Conservation (phyloP, 2,888 invertebrate species). For the Cremastobaeus sp. region DNA sequence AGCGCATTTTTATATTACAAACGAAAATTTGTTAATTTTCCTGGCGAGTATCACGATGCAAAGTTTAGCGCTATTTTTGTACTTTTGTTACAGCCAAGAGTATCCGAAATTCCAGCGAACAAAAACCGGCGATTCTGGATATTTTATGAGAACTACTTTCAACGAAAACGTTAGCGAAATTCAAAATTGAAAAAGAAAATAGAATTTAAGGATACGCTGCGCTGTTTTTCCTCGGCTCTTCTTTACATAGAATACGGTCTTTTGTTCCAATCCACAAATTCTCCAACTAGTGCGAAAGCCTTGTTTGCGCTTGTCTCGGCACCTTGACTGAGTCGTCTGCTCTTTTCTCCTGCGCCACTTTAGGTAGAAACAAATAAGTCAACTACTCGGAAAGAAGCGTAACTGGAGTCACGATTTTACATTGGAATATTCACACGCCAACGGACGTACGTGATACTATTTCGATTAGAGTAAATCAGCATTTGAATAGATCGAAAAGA, state of each 20-base stretch:
- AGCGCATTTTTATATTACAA: no score
- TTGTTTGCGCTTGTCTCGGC: conserved; percentile 32
- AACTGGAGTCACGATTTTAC: conserved; percentile 57
- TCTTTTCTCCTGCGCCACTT: conserved; percentile 23
- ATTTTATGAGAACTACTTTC: no score
- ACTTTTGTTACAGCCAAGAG: no score
- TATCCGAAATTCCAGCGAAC: no score
- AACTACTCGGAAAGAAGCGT: conserved; percentile 48
- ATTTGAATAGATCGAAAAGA: conserved; percentile 27
- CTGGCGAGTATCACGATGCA: no score
- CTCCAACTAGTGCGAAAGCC: conserved; percentile 24
- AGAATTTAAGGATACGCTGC: no score
- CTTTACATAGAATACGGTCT: conserved; percentile 23
- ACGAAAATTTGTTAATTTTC: no score
- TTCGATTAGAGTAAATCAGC: conserved; percentile 24
- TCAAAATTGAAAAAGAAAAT: no score
- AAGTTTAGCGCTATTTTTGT: no score
- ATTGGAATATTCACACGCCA: conserved; percentile 46
- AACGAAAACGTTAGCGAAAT: no score
- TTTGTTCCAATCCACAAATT: conserved; percentile 38
- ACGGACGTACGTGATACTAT: conserved; percentile 47
- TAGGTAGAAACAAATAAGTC: conserved; percentile 47
- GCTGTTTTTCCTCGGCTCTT: no score
- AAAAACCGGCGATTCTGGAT: no score
- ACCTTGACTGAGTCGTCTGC: conserved; percentile 5